Evolutionary conservation across 2,888 invertebrate genomes (phyloP).

Genomic region (Lysandra coridon): DNA sequence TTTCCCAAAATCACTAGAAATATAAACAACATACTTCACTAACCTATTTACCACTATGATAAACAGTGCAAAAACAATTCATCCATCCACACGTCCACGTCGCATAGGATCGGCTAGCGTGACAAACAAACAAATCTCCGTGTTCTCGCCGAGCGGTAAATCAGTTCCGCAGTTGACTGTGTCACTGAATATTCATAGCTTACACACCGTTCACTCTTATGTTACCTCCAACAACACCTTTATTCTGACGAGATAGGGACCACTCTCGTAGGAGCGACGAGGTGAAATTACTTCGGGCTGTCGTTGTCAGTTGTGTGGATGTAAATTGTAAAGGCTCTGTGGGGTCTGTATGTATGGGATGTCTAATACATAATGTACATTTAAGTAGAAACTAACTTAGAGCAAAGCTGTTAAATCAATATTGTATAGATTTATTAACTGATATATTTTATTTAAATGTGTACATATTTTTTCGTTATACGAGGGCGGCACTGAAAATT

Average conservation of each 20-base stretch:
- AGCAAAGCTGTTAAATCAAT: too few species aligned
- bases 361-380: neutral
- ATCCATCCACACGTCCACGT: neutral
- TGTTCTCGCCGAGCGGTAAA: neutral
- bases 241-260: neutral
- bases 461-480: neutral
- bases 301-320: neutral
- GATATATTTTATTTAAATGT: too few species aligned
- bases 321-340: neutral
- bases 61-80: neutral
- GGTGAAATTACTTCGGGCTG: neutral
- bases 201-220: neutral
- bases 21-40: too few species aligned
- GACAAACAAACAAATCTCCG: slow-evolving; percentile 1
- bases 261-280: neutral
- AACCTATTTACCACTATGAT: too few species aligned
- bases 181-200: slow-evolving; percentile 15
- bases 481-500: too few species aligned
- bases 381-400: neutral
- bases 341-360: neutral
- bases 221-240: neutral
- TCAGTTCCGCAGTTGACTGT: slow-evolving; percentile 14
- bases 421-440: too few species aligned
- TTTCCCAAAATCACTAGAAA: too few species aligned
- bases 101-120: neutral